Evolutionary conservation across 2,797 vertebrate genomes (phyloP), one percentile per base, ranked within the genome.

Genomic region (Gallinago nigripennis): DNA sequence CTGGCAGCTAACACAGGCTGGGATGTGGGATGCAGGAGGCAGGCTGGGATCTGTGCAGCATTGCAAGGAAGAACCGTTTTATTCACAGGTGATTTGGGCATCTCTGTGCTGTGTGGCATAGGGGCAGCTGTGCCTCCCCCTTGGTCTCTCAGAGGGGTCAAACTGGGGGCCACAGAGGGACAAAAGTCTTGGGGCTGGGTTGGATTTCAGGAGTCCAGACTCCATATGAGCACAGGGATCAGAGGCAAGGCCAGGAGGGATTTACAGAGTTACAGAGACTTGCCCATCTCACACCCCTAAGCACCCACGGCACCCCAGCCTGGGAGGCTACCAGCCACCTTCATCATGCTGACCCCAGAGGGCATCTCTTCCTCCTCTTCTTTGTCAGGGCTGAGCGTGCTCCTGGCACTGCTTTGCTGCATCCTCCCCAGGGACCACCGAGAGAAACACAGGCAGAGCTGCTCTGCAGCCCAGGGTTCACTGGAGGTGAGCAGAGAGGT

Each of bases 141-240:
- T 31, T 8, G 12, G 2, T 27, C 6, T 35, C n/a, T 51, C 8
- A 5, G 13, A 28, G 13, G 2, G 9, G 5, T 7, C 69, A 73
- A 35, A 48, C 1, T 0, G n/a, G 3, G 10, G 43, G 16, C 15
- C 27, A 65, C 16, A 60, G 46, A 33, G 4, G 54, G 7, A 50
- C 2, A 4, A 46, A 57, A 66, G 6, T 19, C 12, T 30, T 35
- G 24, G 25, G 27, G 11, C 8, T 30, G 16, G 39, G 43, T 39
- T 82, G 76, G 35, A 54, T 78, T 61, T 81, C 3, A 39, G 35
- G 57, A 45, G 1, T 7, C 17, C 35, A 7, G 2, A 7, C 6
- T 20, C 33, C 6, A 6, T 13, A 1, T 0, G 0, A 27, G 27
- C 16, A 31, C 66, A 61, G n/a, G 16, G 43, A 27, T 3, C 8